These are phyloP conservation scores for Platyrinchus mystaceus DNA, from an alignment of 2,797 vertebrate species.

Conservation along the genomic window DNA sequence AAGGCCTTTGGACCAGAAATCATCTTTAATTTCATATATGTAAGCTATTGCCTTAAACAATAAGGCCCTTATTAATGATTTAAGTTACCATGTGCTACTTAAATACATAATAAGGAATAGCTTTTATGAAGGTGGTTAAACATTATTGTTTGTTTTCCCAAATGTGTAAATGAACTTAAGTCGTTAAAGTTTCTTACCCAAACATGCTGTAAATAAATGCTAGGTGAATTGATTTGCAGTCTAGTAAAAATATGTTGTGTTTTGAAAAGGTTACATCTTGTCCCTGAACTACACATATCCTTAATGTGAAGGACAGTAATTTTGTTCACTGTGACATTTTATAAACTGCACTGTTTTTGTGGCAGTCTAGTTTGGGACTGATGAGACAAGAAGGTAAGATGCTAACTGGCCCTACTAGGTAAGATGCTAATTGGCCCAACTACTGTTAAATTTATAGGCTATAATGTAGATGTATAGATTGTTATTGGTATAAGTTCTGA, in stretches of 20 bases:
- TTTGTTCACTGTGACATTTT: background rate
- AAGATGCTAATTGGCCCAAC: background rate
- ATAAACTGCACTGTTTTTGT: background rate
- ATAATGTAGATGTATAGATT: background rate
- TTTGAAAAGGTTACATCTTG: background rate
- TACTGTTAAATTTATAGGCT: background rate
- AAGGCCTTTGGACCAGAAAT: constrained; percentile 5
- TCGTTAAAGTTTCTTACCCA: background rate
- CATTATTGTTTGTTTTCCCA: background rate
- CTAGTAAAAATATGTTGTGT: background rate
- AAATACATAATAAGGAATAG: background rate
- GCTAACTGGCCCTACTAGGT: background rate
- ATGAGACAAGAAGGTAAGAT: constrained; percentile 42
- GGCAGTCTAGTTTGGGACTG: background rate
- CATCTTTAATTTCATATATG: constrained; percentile 14
- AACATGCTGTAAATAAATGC: background rate
- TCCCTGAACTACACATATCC: background rate
- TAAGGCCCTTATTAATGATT: background rate
- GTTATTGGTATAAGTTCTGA: background rate
- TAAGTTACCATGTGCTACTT: background rate
- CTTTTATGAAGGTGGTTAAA: background rate
- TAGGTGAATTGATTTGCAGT: background rate
- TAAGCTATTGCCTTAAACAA: background rate
- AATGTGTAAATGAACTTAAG: background rate
- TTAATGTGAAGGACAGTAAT: background rate